Evolutionary conservation across 2,113 vertebrate genomes (phyloP).

Genomic region (Engraulis encrasicolus): DNA sequence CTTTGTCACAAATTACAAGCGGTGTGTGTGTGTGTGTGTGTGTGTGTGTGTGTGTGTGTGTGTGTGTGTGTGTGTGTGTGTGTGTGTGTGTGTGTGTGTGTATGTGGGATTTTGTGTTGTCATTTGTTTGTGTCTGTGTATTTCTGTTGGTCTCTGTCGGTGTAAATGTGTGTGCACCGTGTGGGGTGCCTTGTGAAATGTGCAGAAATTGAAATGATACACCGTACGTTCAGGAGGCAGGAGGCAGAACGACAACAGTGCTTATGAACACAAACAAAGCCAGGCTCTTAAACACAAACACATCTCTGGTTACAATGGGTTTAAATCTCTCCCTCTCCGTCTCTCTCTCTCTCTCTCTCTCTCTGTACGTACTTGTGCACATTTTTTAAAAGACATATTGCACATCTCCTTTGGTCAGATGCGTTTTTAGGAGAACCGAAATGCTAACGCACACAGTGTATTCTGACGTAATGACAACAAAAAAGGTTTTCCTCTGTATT

Average conservation of each 20-base stretch:
- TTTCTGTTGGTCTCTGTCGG: background rate
- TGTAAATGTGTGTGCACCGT: background rate
- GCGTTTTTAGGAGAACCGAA: too few relatives aligned
- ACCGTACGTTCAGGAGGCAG: background rate
- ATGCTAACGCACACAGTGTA: too few relatives aligned
- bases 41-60: background rate
- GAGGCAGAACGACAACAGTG: background rate
- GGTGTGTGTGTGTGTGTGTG: background rate
- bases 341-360: background rate
- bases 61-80: background rate
- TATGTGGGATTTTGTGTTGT: background rate
- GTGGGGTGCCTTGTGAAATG: background rate
- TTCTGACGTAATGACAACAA: too few relatives aligned
- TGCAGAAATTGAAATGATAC: background rate
- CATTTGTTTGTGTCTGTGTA: background rate
- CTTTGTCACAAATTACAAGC: background rate
- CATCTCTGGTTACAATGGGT: background rate
- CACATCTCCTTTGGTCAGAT: too few relatives aligned
- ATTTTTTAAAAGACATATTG: too few relatives aligned
- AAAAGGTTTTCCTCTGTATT: too few relatives aligned
- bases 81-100: background rate
- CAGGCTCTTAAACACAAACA: background rate
- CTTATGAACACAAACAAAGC: background rate
- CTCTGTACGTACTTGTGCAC: too few relatives aligned
- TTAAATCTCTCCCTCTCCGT: too few relatives aligned